Evolutionary conservation across 2,797 vertebrate genomes (phyloP).

Genomic region (Sebastes miniatus): DNA sequence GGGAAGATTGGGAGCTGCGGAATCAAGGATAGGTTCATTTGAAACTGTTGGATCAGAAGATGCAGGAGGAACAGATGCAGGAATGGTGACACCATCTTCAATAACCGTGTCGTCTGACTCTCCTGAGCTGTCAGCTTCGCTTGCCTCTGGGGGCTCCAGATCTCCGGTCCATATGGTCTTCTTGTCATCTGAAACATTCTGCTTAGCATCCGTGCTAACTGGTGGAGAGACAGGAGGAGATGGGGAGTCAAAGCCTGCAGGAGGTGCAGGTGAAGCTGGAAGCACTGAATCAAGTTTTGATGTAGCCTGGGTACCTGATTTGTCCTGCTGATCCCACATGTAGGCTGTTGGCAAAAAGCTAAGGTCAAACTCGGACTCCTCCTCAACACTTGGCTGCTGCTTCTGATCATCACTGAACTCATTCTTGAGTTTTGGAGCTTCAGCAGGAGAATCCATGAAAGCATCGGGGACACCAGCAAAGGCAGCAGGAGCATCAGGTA

Average conservation of each 20-base stretch:
- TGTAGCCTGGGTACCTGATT: constrained; percentile 43
- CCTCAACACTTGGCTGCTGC: constrained; percentile 67
- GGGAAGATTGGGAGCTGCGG: not conserved
- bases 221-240: constrained; percentile 28
- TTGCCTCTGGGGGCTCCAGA: constrained; percentile 63
- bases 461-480: constrained; percentile 76
- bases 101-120: constrained; percentile 92
- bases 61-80: constrained; percentile 2
- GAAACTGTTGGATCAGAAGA: constrained; percentile 26
- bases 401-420: constrained; percentile 53
- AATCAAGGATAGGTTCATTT: constrained; percentile 17
- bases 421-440: constrained; percentile 45
- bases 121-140: constrained; percentile 89
- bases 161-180: constrained; percentile 51
- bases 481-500: constrained; percentile 51
- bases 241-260: constrained; percentile 60
- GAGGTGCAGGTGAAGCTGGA: constrained; percentile 58
- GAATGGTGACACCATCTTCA: constrained; percentile 75
- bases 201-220: not conserved
- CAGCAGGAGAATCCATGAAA: constrained; percentile 76
- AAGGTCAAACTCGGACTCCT: constrained; percentile 81
- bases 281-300: constrained; percentile 35
- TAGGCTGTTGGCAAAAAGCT: constrained; percentile 84
- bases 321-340: constrained; percentile 81
- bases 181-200: constrained; percentile 35